A percentile compares a stretch with the other conserved stretches of the same genome.
These are phyloP conservation scores for Urocyon cinereoargenteus DNA, from an alignment of 2,797 vertebrate species.

Conservation along the genomic window DNA sequence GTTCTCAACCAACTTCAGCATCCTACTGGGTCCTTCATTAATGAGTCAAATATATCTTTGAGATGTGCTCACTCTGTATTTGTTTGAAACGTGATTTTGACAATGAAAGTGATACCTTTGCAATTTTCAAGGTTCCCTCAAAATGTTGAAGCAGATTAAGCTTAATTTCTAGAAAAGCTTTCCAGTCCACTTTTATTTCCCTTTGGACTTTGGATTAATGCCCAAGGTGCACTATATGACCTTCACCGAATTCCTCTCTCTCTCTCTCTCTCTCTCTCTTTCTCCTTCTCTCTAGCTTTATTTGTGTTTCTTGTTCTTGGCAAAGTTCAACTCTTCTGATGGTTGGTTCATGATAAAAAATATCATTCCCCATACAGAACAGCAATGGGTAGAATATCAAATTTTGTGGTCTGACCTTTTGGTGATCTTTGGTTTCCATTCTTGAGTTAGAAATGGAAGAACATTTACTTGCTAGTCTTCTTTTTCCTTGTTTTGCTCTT, in stretches of 20 bases:
- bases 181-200: neutral
- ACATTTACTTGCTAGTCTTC: neutral
- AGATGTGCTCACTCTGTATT: neutral
- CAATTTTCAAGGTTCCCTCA: neutral
- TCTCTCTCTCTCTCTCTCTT: neutral
- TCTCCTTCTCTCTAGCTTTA: neutral
- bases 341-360: neutral
- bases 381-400: neutral
- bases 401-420: neutral
- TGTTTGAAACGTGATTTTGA: slow-evolving; percentile 10
- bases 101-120: neutral
- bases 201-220: neutral
- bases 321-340: neutral
- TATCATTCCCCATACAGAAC: neutral
- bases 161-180: neutral
- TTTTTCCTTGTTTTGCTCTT: slow-evolving; percentile 14
- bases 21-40: neutral
- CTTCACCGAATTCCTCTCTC: neutral
- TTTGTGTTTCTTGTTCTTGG: neutral
- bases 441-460: neutral
- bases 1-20: neutral
- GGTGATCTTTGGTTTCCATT: neutral
- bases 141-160: neutral
- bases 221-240: neutral
- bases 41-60: slow-evolving; percentile 2